Evolutionary conservation across 2,888 invertebrate species (phyloP), one percentile per base, ranked within the genome.

Genomic region (Ariolimax columbianus): DNA sequence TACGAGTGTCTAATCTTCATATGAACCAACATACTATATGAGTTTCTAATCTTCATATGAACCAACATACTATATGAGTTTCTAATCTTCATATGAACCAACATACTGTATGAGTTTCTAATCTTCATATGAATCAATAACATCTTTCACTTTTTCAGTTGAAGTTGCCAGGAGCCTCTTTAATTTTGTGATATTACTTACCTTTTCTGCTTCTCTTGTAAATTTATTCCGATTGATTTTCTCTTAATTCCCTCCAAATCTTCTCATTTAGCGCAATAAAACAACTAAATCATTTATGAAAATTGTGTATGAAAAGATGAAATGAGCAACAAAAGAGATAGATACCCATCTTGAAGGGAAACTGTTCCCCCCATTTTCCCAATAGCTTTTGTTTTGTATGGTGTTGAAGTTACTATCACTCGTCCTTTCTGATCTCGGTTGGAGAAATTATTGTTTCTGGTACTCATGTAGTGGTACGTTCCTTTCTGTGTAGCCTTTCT

Each of bases 361-460:
- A 93, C 59, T 33, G 88, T 86, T 38, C 94, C 94, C 30, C 94
- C 94, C 82, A 90, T 91, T 85, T 89, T 90, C 17, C 93, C 94
- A 68, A 94, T 89, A 36, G 90, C 88, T 11, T 87, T 79, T 19
- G 89, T 86, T 14, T 73, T 86, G 9, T 89, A 85, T 0, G 86
- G 87, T 81, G 86, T 85, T 2, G 88, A 83, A 23, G 87, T 83
- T 3, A 91, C 91, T 36, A 91, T 89, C 26, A 94, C 86, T 43
- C 91, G 88, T 0, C 92, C 94, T 86, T 94, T 94, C 90, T 94
- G 94, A 86, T 93, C 93, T 26, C 94, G 88, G 86, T 94, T 94
- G 9, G 93, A 92, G 89, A 94, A 94, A 89, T 93, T 92, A 87
- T 94, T 94, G 89, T 94, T 94, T 55, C 94, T 89, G 1, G 94